A percentile compares a stretch with the other conserved stretches of the same genome.
phyloP scores from a whole-genome alignment of 2,888 invertebrate species.

The Salticus scenicus region DNA sequence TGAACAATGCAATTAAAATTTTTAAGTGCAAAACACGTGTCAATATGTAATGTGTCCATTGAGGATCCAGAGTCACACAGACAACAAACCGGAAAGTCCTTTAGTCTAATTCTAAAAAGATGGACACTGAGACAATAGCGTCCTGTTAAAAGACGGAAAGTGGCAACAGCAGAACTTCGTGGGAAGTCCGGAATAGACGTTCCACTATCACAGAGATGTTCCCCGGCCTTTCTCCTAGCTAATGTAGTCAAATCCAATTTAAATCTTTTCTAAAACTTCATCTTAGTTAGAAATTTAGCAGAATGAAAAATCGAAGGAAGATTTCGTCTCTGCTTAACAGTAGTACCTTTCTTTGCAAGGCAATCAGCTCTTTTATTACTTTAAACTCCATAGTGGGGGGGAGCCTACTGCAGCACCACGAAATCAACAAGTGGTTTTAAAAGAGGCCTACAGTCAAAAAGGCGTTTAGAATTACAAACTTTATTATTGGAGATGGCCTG shows the following conservation, averaged over 20 bases:
- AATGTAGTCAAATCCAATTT: too few relatives aligned
- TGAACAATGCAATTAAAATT: too few relatives aligned
- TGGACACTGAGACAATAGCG: not conserved
- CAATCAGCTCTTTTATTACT: not conserved
- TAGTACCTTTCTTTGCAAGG: not conserved
- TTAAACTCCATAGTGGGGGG: not conserved
- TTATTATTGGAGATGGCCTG: not conserved
- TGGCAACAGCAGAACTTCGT: not conserved
- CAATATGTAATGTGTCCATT: too few relatives aligned
- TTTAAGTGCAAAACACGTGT: too few relatives aligned
- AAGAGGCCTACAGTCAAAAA: not conserved
- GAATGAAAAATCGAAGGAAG: not conserved
- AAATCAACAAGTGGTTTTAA: too few relatives aligned
- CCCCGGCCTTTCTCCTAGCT: too few relatives aligned
- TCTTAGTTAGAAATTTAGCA: not conserved
- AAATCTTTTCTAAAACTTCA: not conserved
- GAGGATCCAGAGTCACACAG: too few relatives aligned
- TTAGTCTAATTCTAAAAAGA: too few relatives aligned
- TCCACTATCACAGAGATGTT: too few relatives aligned
- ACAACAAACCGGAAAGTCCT: too few relatives aligned
- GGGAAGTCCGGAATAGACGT: not conserved
- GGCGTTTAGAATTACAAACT: not conserved
- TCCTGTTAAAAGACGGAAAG: not conserved
- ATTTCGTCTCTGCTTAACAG: not conserved
- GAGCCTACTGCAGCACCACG: not conserved